phyloP scores from a whole-genome alignment of 2,888 invertebrate species.

The Tiliacea aurago region DNA sequence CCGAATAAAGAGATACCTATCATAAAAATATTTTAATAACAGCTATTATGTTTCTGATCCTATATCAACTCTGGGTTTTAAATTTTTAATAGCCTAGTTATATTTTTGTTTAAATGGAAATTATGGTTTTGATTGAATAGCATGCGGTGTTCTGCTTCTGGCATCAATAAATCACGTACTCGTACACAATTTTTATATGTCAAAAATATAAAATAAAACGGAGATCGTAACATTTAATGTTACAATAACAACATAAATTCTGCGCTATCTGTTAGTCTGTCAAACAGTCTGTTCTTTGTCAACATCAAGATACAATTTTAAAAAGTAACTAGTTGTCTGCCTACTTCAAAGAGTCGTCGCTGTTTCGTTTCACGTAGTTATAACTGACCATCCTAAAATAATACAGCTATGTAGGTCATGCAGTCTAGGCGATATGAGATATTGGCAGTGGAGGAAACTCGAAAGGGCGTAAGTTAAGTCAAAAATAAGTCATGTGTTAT shows the following conservation, averaged over 20 bases:
- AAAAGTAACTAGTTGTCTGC: slow-evolving; percentile 51
- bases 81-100: slow-evolving; percentile 10
- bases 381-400: slow-evolving; percentile 74
- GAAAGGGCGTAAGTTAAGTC: slow-evolving; percentile 52
- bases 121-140: slow-evolving; percentile 25
- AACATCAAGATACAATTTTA: slow-evolving; percentile 59
- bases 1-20: neutral
- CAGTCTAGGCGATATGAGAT: slow-evolving; percentile 70
- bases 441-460: slow-evolving; percentile 58
- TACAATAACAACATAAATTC: slow-evolving; percentile 65
- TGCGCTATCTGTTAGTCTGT: slow-evolving; percentile 54
- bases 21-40: slow-evolving; percentile 38
- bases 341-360: slow-evolving; percentile 64
- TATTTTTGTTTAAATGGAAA: slow-evolving; percentile 12
- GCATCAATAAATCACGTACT: slow-evolving; percentile 47
- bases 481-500: slow-evolving; percentile 51
- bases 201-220: slow-evolving; percentile 44
- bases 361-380: slow-evolving; percentile 68
- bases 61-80: slow-evolving; percentile 2
- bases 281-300: slow-evolving; percentile 66
- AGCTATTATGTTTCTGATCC: neutral
- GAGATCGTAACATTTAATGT: slow-evolving; percentile 46
- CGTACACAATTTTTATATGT: slow-evolving; percentile 33
- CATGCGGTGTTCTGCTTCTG: slow-evolving; percentile 30
- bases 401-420: slow-evolving; percentile 75